phyloP scores from a whole-genome alignment of 2,797 vertebrate species.

The Chelidonichthys spinosus region DNA sequence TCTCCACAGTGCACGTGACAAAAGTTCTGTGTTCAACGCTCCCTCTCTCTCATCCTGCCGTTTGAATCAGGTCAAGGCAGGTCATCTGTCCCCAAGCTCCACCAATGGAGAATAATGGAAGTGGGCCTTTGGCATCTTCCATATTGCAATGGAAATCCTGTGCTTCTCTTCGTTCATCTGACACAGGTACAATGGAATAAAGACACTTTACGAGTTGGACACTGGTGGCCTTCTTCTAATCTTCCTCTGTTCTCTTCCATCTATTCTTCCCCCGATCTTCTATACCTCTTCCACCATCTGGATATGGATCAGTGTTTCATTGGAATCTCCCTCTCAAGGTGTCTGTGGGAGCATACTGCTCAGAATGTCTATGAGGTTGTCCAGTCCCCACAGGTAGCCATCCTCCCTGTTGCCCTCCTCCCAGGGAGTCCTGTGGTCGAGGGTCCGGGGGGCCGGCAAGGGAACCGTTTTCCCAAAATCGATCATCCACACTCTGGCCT shows the following conservation, averaged over 20 bases:
- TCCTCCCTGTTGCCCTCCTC: conserved; percentile 91
- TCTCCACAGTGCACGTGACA: conserved; percentile 7
- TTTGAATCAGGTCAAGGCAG: neutral
- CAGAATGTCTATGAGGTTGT: conserved; percentile 88
- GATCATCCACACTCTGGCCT: conserved; percentile 94
- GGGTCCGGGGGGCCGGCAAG: conserved; percentile 75
- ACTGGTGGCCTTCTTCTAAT: conserved; percentile 3
- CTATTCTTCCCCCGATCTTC: neutral
- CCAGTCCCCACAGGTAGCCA: conserved; percentile 92
- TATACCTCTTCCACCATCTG: conserved; percentile 7
- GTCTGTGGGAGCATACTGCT: conserved; percentile 71
- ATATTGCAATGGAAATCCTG: conserved; percentile 28
- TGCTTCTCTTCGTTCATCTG: neutral
- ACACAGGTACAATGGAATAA: conserved; percentile 19
- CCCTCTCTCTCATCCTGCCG: neutral
- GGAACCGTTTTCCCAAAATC: conserved; percentile 94
- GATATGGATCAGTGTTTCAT: conserved; percentile 9
- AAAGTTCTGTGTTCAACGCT: conserved; percentile 30
- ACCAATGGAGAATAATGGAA: conserved; percentile 14
- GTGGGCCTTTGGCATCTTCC: conserved; percentile 37
- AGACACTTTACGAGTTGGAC: conserved; percentile 54
- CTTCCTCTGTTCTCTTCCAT: conserved; percentile 14
- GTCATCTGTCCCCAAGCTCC: conserved; percentile 7
- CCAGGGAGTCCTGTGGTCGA: conserved; percentile 91
- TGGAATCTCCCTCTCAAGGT: conserved; percentile 49